Conservation (phyloP, 2,113 vertebrate species). For the Sialia sialis region DNA sequence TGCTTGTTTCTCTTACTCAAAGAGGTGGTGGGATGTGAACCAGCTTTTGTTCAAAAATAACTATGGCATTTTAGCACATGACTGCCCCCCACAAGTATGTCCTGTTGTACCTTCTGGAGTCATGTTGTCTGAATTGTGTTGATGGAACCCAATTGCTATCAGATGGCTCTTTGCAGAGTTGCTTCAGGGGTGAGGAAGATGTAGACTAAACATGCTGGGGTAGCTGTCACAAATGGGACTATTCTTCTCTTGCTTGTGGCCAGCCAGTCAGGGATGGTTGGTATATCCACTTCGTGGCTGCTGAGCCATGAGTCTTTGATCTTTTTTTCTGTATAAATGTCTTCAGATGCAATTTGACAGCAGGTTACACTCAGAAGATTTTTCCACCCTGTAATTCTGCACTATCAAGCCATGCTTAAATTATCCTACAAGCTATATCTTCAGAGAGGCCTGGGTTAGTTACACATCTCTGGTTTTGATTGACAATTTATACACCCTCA, state of each 20-base stretch:
- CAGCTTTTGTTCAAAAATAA: background rate
- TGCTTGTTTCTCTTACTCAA: background rate
- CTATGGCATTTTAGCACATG: rapidly evolving
- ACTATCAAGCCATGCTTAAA: background rate
- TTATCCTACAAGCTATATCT: background rate
- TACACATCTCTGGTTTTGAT: background rate
- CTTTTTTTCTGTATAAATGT: background rate
- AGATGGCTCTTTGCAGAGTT: background rate
- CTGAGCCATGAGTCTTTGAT: background rate
- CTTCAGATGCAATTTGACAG: background rate
- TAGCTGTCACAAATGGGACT: background rate
- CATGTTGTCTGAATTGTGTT: background rate
- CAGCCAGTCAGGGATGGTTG: background rate
- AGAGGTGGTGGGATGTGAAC: background rate
- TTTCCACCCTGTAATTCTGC: background rate
- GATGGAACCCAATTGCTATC: background rate
- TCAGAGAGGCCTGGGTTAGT: background rate
- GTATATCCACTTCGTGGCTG: background rate
- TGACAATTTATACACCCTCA: background rate
- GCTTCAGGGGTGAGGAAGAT: background rate
- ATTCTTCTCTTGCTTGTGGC: background rate
- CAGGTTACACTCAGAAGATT: background rate
- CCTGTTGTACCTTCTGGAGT: background rate
- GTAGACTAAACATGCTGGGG: background rate
- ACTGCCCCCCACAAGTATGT: background rate